A percentile compares a stretch with the other conserved stretches of the same genome.
phyloP scores from a whole-genome alignment of 1,140 invertebrate species.

The Panagrolaimus sp. region DNA sequence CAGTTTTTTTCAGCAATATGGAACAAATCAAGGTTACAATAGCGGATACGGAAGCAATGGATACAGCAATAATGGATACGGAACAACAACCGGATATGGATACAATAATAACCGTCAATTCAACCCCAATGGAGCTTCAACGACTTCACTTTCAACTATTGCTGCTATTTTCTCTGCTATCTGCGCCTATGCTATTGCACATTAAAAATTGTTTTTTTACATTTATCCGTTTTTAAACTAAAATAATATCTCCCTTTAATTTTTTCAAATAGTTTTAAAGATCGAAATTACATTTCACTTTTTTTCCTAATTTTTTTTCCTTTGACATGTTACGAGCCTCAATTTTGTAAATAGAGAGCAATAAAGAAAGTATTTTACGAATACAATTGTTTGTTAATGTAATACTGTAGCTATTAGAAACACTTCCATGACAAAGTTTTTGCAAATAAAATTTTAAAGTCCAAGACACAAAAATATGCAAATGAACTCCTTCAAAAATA shows the following conservation, averaged over 20 bases:
- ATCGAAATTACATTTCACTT: no score
- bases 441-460: neutral
- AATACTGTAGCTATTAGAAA: no score
- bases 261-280: no score
- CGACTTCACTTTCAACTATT: neutral
- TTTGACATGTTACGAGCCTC: no score
- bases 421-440: no score
- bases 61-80: neutral
- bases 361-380: no score
- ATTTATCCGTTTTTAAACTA: neutral
- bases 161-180: neutral
- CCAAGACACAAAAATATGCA: slow-evolving; percentile 5
- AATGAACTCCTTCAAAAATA: slow-evolving; percentile 10
- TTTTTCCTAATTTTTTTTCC: no score
- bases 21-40: no score
- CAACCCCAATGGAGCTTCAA: neutral
- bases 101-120: neutral
- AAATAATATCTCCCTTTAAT: neutral
- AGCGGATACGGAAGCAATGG: neutral
- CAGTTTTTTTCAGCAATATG: no score
- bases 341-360: no score
- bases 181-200: slow-evolving; percentile 1
- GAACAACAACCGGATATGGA: neutral
- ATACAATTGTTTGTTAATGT: no score
- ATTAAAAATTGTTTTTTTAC: neutral